Conservation (phyloP, 2,797 vertebrate genomes). For the Melanotaenia boesemani region DNA sequence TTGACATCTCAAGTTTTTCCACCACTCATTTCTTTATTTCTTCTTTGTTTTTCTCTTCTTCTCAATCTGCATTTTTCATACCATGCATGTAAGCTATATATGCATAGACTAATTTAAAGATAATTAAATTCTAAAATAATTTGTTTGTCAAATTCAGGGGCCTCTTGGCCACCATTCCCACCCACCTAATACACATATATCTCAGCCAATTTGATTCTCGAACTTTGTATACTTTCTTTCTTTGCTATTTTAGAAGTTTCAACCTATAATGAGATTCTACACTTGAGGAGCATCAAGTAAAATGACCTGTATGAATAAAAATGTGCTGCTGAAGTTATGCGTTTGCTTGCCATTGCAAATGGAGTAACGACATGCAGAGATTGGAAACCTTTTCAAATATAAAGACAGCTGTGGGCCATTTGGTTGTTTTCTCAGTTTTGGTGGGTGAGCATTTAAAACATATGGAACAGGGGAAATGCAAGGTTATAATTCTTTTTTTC, state of each 20-base stretch:
- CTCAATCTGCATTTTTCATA: neutral
- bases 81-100: neutral
- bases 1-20: neutral
- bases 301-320: conserved; percentile 40
- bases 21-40: neutral
- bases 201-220: conserved; percentile 16
- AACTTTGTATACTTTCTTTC: conserved; percentile 22
- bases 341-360: conserved; percentile 23
- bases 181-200: neutral
- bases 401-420: neutral
- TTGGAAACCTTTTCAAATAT: neutral
- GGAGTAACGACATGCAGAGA: conserved; percentile 1
- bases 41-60: neutral
- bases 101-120: conserved; percentile 14
- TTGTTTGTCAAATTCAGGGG: conserved; percentile 7
- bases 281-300: conserved; percentile 25
- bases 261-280: conserved; percentile 43
- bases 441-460: neutral
- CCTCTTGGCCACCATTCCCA: neutral
- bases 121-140: conserved; percentile 28
- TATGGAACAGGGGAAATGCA: neutral
- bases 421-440: neutral
- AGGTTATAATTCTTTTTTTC: neutral
- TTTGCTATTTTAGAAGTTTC: conserved; percentile 38
- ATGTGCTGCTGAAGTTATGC: conserved; percentile 14